Percentiles rank a stretch among this genome's conserved stretches.
These are phyloP conservation scores for Pachypsylla venusta DNA, from an alignment of 1,140 invertebrate species.

Conservation along the genomic window DNA sequence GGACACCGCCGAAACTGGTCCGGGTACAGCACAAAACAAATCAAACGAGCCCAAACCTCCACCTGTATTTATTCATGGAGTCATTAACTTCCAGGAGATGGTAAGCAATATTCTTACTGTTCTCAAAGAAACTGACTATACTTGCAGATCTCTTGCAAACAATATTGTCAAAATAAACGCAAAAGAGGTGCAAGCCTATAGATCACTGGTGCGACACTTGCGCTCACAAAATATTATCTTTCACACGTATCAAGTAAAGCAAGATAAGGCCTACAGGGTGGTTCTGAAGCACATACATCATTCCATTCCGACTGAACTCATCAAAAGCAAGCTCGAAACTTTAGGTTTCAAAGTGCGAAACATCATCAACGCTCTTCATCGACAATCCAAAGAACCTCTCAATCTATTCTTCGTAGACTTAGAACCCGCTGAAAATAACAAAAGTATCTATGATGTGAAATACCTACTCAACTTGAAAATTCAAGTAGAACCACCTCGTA, in stretches of 20 bases:
- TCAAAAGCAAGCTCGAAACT: background rate
- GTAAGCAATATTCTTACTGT: background rate
- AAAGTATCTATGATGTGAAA: slow-evolving; percentile 26
- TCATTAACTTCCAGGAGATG: background rate
- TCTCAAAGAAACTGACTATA: background rate
- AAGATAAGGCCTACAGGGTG: slow-evolving; percentile 9
- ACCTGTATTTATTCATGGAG: background rate
- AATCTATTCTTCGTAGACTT: slow-evolving; percentile 28
- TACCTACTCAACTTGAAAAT: slow-evolving; percentile 22
- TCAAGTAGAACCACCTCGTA: slow-evolving; percentile 25
- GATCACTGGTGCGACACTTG: slow-evolving; percentile 10
- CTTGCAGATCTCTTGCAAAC: background rate
- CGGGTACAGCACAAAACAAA: background rate
- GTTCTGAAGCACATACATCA: slow-evolving; percentile 10
- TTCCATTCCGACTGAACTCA: background rate
- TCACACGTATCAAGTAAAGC: slow-evolving; percentile 15
- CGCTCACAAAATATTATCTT: slow-evolving; percentile 11
- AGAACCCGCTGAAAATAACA: slow-evolving; percentile 26
- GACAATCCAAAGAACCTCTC: slow-evolving; percentile 25
- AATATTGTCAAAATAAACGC: slow-evolving; percentile 9
- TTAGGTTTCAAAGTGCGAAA: background rate
- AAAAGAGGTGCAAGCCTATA: slow-evolving; percentile 4
- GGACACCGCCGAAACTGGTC: background rate
- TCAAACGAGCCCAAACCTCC: background rate
- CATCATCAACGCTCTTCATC: slow-evolving; percentile 13